Evolutionary conservation across 30 jellyfish, hydroid and myxozoan genomes (phyloP), one percentile per base, ranked within the genome.

Genomic region (Pseudorhiza aurosa): DNA sequence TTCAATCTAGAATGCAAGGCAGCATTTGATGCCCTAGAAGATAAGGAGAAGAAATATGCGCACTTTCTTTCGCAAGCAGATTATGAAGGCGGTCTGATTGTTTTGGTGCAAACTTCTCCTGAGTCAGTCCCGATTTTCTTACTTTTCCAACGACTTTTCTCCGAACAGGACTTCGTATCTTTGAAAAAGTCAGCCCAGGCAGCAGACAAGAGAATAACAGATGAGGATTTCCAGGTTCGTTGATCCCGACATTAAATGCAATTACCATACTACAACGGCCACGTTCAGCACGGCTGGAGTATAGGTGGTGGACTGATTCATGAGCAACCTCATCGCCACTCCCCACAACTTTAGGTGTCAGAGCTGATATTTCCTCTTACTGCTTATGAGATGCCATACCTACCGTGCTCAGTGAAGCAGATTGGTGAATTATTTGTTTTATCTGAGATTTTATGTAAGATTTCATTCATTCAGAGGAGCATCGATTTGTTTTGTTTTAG

Each of bases 21-120:
- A 2, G 97, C 97, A 10, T 89, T 89, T 46, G 92, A 80, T 12
- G 87, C 71, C 15, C 64, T 89, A 62, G 68, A 69, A 0, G 81
- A 81, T 2, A 31, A 58, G 45, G 97, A 89, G 80, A 89, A 89
- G 83, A 53, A 62, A 31, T 89, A 89, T 59, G 91, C 95, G 29
- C 94, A 80, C 49, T 89, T 18, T 68, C 85, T 89, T 17, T 89
- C 97, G 8, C 68, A 49, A 44, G 97, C 97, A 44, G 85, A 85
- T 44, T 64, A 89, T 49, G 87, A 81, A 45, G 97, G 97, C 10
- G 70, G 92, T n/a, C 47, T 89, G 78, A 82, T 89, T 37, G 97
- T 89, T 7, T 79, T 89, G 47, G 55, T 89, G 28, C 97, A 89
- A 68, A 89, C 97, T 1, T 89, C 97, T 8, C 60, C 91, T 36